phyloP scores from a whole-genome alignment of 1,140 invertebrate genomes.

The Drosophila prosaltans region DNA sequence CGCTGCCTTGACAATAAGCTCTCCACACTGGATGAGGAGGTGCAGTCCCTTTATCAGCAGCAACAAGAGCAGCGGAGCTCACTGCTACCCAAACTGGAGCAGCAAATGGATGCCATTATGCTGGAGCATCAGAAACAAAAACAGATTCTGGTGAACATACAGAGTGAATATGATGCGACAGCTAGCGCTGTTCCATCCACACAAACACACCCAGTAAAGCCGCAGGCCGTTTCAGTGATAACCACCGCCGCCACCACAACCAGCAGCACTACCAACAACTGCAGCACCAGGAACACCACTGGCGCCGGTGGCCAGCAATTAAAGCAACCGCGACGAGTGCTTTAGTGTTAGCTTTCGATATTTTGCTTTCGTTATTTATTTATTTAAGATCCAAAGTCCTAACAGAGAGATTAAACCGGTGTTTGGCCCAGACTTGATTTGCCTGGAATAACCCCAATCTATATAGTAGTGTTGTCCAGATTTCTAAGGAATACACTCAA shows the following conservation, averaged over 20 bases:
- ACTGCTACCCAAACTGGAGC: slow-evolving; percentile 36
- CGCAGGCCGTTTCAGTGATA: slow-evolving; percentile 46
- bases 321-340: slow-evolving; percentile 23
- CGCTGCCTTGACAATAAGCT: slow-evolving; percentile 57
- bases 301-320: slow-evolving; percentile 10
- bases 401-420: not conserved
- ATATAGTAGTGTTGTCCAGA: not conserved
- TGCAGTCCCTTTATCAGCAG: slow-evolving; percentile 38
- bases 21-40: slow-evolving; percentile 42
- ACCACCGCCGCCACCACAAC: slow-evolving; percentile 27
- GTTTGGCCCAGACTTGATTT: not conserved
- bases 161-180: slow-evolving; percentile 56
- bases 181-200: slow-evolving; percentile 4
- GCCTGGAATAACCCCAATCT: not conserved
- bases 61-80: slow-evolving; percentile 27
- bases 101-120: slow-evolving; percentile 56
- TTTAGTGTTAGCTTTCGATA: slow-evolving; percentile 11
- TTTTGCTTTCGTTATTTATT: slow-evolving; percentile 19
- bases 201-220: slow-evolving; percentile 6
- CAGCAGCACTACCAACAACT: slow-evolving; percentile 8
- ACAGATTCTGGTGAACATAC: slow-evolving; percentile 58
- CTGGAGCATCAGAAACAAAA: slow-evolving; percentile 60
- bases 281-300: slow-evolving; percentile 16
- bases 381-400: slow-evolving; percentile 9
- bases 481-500: not conserved